Evolutionary conservation across 2,797 vertebrate species (phyloP), one percentile per base, ranked within the genome.

Genomic region (Chloroceryle inda): DNA sequence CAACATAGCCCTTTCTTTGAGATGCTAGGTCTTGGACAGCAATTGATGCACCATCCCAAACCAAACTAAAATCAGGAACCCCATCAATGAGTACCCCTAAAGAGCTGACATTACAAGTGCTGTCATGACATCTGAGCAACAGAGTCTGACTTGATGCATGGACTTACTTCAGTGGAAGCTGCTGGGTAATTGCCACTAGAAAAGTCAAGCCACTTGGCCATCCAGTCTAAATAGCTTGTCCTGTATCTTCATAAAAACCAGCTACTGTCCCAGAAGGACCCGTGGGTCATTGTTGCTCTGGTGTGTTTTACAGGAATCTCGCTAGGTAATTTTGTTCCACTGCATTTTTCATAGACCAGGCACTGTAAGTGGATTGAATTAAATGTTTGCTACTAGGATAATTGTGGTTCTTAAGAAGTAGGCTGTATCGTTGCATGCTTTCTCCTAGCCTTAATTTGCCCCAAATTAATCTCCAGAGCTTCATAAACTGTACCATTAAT

Each of bases 321-420:
- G 13, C 44, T 79, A 74, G 40, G 61, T 93, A 85, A 80, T 94
- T 96, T 94, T 82, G 45, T 87, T 88, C 77, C 47, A 47, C 90
- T 93, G 68, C 23, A 7, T 56, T 85, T 93, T 82, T 80, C 69
- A 42, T 67, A 59, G 67, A 89, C 42, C 35, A 81, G 69, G 26
- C 63, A 50, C n/a, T 31, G 10, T 83, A 83, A 91, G 63, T 88
- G 67, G 71, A 40, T 86, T 85, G 80, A 92, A 96, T 93, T 88
- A 81, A 86, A 53, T 55, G 74, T 81, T 95, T 84, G 55, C 66
- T 79, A 20, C 83, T 50, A 55, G 42, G 33, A 37, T 86, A 90
- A 94, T 45, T 95, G 83, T 71, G 85, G 71, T 90, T 92, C 77
- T 94, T 92, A 67, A 83, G 72, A 89, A 84, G 52, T 18, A 76